Conservation (phyloP, 1,140 invertebrate genomes). For the Akabosia matsudoensis region DNA sequence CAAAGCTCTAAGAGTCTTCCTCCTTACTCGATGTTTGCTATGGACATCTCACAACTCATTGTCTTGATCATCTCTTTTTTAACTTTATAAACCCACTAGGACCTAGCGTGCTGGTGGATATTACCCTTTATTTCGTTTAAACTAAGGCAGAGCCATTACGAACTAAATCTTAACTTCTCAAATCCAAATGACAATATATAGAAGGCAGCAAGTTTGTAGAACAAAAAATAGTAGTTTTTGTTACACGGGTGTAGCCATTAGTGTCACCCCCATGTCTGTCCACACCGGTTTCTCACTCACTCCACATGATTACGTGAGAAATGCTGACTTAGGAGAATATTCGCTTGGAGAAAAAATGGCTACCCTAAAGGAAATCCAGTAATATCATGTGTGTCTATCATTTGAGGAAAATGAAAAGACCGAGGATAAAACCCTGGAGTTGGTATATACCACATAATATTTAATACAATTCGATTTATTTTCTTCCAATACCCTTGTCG, state of each 20-base stretch:
- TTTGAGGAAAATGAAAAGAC: no score
- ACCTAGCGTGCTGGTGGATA: no score
- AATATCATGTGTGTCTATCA: no score
- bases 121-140: no score
- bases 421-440: no score
- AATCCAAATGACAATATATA: not conserved
- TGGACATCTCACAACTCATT: conserved; percentile 23
- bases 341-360: not conserved
- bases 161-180: no score
- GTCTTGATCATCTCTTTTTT: conserved; percentile 10
- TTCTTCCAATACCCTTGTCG: conserved; percentile 6
- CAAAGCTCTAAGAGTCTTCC: not conserved
- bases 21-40: not conserved
- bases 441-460: not conserved
- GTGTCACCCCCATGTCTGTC: conserved; percentile 18
- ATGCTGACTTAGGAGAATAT: conserved; percentile 6
- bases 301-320: conserved; percentile 17
- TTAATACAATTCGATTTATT: conserved; percentile 18
- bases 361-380: conserved; percentile 19
- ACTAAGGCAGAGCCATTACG: no score
- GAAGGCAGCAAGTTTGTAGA: not conserved
- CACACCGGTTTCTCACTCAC: conserved; percentile 20
- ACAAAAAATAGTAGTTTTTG: not conserved
- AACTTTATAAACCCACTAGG: not conserved
- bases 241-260: conserved; percentile 14